Base-by-base conservation (phyloP, 2,888 invertebrate species). In the Leptinotarsa juncta region DNA sequence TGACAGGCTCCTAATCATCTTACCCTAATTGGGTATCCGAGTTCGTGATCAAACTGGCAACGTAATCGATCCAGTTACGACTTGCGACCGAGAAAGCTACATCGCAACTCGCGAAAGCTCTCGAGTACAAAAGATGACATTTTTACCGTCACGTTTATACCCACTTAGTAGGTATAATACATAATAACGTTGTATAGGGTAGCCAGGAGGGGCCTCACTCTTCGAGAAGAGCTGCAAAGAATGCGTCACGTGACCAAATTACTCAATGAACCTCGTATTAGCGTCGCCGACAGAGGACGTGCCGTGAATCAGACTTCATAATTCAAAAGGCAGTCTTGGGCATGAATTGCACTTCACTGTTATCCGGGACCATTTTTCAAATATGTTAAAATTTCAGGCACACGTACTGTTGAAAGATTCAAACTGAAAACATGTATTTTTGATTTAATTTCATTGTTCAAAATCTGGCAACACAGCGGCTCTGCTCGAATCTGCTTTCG, bases 181-280 rank as follows among this genome's bases (percentile, higher is more conserved):
- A 85, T 85, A 85, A 85, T 85, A 85, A 84, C 85, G 83, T 83
- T 84, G 84, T 83, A 75, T 79, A 79, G 83, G 81, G 79, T 55
- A 57, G 81, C 68, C 49, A 73, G 74, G 71, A 78, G 81, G 76
- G 71, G 80, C 51, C 51, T 32, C 55, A 42, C 42, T 42, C 48
- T 55, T 53, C 57, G 55, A 68, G 55, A 20, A 55, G 32, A 68
- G 68, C 62, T 78, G 72, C 79, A 84, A 86, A 86, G 86, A 86
- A 86, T 85, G 84, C 84, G 81, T 82, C 87, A 85, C 87, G 88
- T 88, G 88, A 88, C 87, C 84, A 84, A 87, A 87, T 87, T 87
- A 85, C 86, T 83, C 85, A 86, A 87, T 85, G 86, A 86, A 85
- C 82, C 82, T 79, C 84, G 86, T 85, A 87, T 87, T 86, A 86